Evolutionary conservation across 2,888 invertebrate species (phyloP), one percentile per base, ranked within the genome.

Genomic region (Epinotia brunnichana): DNA sequence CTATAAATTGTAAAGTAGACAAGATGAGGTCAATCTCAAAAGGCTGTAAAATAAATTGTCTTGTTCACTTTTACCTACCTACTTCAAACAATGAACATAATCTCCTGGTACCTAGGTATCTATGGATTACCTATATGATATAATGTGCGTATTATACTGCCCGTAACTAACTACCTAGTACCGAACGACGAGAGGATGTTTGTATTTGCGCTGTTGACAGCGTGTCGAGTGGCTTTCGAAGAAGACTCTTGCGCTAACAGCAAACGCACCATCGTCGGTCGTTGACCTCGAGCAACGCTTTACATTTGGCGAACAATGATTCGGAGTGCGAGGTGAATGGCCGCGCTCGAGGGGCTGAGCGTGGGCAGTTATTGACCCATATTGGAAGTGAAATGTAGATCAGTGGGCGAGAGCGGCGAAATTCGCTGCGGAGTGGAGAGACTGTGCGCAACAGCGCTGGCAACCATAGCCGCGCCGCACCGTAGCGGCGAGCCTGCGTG

Each of bases 341-440:
- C 92, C 92, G 88, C 87, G 86, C 85, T 82, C 89, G 89, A 88
- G 92, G 92, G 92, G 91, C 91, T 88, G 89, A 90, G 92, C 91
- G 92, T 92, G 91, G 92, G 92, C 92, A 93, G 93, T 92, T 92
- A 93, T 92, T 92, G 93, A 92, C 93, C 93, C 90, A 93, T 93
- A 92, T 93, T 92, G 86, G 87, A 87, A 88, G 92, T 92, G 89
- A 92, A 93, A 94, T 93, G 93, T 94, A 93, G 93, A 93, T 93
- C 93, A 94, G 93, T 94, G 93, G 94, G 93, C 93, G 93, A 93
- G 89, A 90, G 91, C 90, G 91, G 91, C 92, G 90, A 91, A 92
- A 86, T 92, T 91, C 83, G 88, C 90, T 80, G 88, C 86, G 83
- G 87, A 89, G 86, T 84, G 85, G 82, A 79, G 77, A 79, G 76